Base-by-base conservation (phyloP, 1,140 invertebrate genomes). In the Semibalanus balanoides region DNA sequence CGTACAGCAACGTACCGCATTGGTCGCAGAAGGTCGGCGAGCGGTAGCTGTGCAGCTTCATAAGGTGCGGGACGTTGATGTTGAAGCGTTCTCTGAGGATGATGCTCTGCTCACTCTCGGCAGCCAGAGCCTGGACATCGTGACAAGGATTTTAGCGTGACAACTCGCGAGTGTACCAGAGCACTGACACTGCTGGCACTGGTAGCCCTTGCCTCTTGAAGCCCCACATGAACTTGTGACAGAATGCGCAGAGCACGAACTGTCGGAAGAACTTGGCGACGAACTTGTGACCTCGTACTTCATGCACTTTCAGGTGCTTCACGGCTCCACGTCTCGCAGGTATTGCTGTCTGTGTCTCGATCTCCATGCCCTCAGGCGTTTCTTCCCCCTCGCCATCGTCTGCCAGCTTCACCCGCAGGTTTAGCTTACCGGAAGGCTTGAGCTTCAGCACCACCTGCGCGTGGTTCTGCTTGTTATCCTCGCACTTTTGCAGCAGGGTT, bases 171-270 rank as follows among this genome's bases (percentile, higher is more conserved):
- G n/a, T 99, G 96, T 7, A 98, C 96, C n/a, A 0, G 95, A 94
- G 77, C 95, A 96, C 84, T 96, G 95, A 84, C 96, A 98, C 76
- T 90, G 92, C 94, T 97, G 92, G 86, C 96, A 98, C 87, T 98
- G 96, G 85, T 96, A 98, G 85, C 96, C n/a, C 96, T 87, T 98
- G 96, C 86, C 98, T 98, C 77, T 95, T 95, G 84, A 98, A 96
- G 78, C 96, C 96, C 81, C 81, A 81, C 0, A 81, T 73, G 74
- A 81, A 81, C 51, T 81, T 80, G 71, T 79, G 77, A 72, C 81
- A 81, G 74, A 81, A 80, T 69, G 80, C 79, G 74, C 81, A 81
- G 76, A 81, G 81, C n/a, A 80, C 79, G 17, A 80, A 80, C 70
- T 81, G 81, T 31, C 80, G 72, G 77, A 81, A 81, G 75, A 81